Percentiles rank a stretch among this genome's conserved stretches.
Evolutionary conservation across 2,113 vertebrate genomes (phyloP).

Genomic region (Epinephelus lanceolatus): DNA sequence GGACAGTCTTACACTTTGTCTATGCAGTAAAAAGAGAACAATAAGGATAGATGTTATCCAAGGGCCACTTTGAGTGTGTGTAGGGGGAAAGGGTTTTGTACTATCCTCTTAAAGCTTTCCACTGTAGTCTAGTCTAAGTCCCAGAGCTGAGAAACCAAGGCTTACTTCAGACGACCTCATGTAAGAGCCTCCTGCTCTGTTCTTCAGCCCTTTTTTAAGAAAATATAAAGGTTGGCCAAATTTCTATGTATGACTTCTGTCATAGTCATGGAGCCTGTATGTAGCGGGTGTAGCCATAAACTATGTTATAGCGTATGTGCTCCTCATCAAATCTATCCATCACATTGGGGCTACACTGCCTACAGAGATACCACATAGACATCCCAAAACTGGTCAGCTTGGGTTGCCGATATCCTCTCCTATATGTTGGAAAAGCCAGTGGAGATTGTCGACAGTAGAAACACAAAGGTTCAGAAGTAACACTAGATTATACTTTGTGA

Average conservation of each 20-base stretch:
- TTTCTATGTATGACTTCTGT: neutral
- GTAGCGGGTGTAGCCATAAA: rapidly evolving
- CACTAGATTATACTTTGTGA: neutral
- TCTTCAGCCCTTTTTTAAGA: neutral
- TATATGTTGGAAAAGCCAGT: neutral
- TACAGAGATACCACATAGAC: neutral
- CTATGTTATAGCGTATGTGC: neutral
- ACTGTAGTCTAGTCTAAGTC: conserved; percentile 8
- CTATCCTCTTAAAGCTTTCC: conserved; percentile 26
- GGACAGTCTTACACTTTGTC: conserved; percentile 36
- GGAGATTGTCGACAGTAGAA: neutral
- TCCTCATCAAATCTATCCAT: neutral
- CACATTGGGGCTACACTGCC: neutral
- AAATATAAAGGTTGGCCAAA: neutral
- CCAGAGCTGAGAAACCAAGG: neutral
- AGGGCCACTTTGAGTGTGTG: conserved; percentile 11
- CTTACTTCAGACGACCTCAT: conserved; percentile 1
- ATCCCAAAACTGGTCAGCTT: neutral
- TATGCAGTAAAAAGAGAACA: conserved; percentile 26
- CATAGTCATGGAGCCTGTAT: neutral
- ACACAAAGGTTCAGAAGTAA: neutral
- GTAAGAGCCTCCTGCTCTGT: neutral
- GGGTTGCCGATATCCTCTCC: neutral
- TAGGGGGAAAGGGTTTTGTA: neutral
- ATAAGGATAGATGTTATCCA: conserved; percentile 25